Percentiles rank a stretch among this genome's conserved stretches.
These are phyloP conservation scores for Andinoacara biseriatus DNA, from an alignment of 2,113 vertebrate species.

Conservation along the genomic window DNA sequence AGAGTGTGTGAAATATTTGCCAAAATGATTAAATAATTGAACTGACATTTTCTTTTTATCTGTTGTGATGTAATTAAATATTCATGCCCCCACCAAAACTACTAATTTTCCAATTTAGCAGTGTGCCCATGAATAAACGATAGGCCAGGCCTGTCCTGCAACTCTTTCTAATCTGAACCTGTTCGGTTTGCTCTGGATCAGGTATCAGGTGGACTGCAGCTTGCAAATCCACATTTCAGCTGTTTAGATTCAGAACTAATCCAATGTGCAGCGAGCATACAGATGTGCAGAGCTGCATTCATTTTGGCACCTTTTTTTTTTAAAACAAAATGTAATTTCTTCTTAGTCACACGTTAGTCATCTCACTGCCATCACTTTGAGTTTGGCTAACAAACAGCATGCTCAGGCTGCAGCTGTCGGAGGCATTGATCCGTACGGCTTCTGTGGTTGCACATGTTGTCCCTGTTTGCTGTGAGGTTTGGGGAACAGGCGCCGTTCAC, in stretches of 20 bases:
- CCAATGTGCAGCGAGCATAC: background rate
- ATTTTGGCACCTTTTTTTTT: background rate
- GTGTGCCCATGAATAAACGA: background rate
- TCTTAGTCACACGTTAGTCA: background rate
- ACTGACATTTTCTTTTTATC: background rate
- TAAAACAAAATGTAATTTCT: background rate
- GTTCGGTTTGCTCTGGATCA: background rate
- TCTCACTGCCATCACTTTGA: background rate
- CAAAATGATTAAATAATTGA: background rate
- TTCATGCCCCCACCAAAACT: background rate
- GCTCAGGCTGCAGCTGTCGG: background rate
- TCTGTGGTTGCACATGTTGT: slow-evolving; percentile 5
- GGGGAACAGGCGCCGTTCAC: background rate
- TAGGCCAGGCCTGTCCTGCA: background rate
- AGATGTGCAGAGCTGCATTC: background rate
- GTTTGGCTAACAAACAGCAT: background rate
- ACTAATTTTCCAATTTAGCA: background rate
- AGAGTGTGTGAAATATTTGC: background rate
- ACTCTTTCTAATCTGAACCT: background rate
- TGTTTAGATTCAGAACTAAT: background rate
- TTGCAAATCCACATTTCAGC: background rate
- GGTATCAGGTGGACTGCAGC: background rate
- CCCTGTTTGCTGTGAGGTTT: background rate
- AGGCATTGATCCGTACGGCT: background rate
- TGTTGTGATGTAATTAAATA: background rate